phyloP scores from a whole-genome alignment of 2,797 vertebrate genomes.

The Coranthus polyacanthus region DNA sequence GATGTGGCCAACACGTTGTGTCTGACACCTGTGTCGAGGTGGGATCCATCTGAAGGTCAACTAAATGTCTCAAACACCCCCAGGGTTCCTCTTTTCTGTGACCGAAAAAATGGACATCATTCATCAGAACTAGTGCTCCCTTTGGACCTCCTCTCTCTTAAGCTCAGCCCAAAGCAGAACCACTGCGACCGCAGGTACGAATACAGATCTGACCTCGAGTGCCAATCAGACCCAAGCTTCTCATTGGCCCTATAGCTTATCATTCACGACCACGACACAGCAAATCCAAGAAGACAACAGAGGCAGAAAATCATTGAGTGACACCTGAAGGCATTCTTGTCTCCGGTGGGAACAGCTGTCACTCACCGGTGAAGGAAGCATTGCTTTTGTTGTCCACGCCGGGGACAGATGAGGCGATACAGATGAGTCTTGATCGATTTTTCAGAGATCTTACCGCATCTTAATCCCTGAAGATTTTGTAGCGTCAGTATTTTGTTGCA shows the following conservation, averaged over 20 bases:
- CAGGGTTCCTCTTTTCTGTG: constrained; percentile 1
- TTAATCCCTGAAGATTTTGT: too few relatives aligned
- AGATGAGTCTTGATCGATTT: too few relatives aligned
- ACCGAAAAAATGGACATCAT: constrained; percentile 1
- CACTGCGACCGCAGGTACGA: background rate
- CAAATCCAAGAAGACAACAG: background rate
- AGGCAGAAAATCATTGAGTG: constrained; percentile 15
- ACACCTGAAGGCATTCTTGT: constrained; percentile 25
- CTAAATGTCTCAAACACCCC: background rate
- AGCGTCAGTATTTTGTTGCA: too few relatives aligned
- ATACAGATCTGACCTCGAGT: constrained; percentile 27
- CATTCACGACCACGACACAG: background rate
- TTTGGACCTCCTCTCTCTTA: background rate
- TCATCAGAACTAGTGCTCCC: background rate
- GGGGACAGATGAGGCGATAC: too few relatives aligned
- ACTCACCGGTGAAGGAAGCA: constrained; percentile 29
- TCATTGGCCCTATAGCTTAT: constrained; percentile 14
- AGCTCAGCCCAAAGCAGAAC: background rate
- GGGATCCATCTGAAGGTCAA: constrained; percentile 23
- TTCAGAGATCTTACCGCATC: too few relatives aligned
- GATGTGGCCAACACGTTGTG: background rate
- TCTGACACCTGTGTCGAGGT: constrained; percentile 27
- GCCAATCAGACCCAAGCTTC: constrained; percentile 31
- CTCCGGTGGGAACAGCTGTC: constrained; percentile 43
- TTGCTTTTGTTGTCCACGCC: constrained; percentile 26